These are phyloP conservation scores for Salvelinus alpinus DNA, from an alignment of 2,113 vertebrate species.

Conservation along the genomic window DNA sequence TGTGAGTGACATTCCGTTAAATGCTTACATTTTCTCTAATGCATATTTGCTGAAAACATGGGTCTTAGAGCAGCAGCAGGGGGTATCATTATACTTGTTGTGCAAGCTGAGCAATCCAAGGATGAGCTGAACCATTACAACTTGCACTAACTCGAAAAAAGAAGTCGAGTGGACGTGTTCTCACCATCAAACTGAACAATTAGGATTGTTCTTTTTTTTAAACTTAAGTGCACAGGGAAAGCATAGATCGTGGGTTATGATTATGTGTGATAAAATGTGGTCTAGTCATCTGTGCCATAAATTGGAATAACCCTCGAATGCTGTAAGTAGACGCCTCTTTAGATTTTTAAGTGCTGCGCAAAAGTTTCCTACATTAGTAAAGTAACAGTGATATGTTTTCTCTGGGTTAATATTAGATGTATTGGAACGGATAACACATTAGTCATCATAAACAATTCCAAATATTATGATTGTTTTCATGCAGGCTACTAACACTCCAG, in stretches of 20 bases:
- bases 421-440: no score
- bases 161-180: slow-evolving; percentile 4
- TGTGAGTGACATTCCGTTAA: slow-evolving; percentile 76
- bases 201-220: not conserved
- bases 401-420: no score
- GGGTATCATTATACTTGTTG: slow-evolving; percentile 49
- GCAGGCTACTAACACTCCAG: no score
- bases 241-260: no score
- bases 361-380: no score
- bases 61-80: slow-evolving; percentile 44
- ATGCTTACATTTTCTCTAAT: slow-evolving; percentile 70
- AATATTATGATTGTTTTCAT: no score
- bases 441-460: no score
- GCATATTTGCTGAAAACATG: slow-evolving; percentile 54
- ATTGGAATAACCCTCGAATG: no score
- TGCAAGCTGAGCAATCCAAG: slow-evolving; percentile 46
- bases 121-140: slow-evolving; percentile 42
- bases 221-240: not conserved
- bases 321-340: no score
- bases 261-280: not conserved
- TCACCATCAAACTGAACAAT: not conserved
- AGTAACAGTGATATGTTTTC: no score
- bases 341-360: no score
- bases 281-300: no score
- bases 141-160: slow-evolving; percentile 12